Evolutionary conservation across 1,140 invertebrate species (phyloP).

Genomic region (Eumeta japonica): DNA sequence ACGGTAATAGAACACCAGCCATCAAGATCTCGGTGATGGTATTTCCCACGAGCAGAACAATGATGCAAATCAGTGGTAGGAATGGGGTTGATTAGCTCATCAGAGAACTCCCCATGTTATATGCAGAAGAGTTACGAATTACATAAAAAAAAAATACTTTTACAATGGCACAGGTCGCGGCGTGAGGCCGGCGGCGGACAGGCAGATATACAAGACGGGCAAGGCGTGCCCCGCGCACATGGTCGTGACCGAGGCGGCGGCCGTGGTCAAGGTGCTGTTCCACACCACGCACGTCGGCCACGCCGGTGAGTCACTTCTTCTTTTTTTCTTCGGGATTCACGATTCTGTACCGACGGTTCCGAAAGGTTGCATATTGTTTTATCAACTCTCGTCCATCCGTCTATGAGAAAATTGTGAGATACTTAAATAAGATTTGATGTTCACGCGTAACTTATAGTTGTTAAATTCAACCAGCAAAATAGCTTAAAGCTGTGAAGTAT

Average conservation of each 20-base stretch:
- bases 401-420: too few species aligned
- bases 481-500: too few species aligned
- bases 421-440: too few species aligned
- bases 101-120: not conserved
- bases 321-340: too few species aligned
- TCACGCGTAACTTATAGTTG: too few species aligned
- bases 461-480: too few species aligned
- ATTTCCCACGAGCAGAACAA: too few species aligned
- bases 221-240: slow-evolving; percentile 47
- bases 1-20: not conserved
- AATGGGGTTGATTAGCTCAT: not conserved
- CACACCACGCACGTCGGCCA: slow-evolving; percentile 49
- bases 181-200: slow-evolving; percentile 38
- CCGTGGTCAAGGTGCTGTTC: slow-evolving; percentile 39
- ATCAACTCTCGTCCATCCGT: too few species aligned
- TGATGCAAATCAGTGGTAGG: not conserved
- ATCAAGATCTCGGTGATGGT: not conserved
- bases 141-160: not conserved
- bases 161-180: slow-evolving; percentile 41
- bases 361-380: too few species aligned
- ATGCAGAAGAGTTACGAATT: not conserved
- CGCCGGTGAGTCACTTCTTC: slow-evolving; percentile 28
- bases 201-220: slow-evolving; percentile 48
- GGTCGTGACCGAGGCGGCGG: slow-evolving; percentile 44
- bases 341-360: too few species aligned